Evolutionary conservation across 2,113 vertebrate species (phyloP).

Genomic region (Diglossa brunneiventris): DNA sequence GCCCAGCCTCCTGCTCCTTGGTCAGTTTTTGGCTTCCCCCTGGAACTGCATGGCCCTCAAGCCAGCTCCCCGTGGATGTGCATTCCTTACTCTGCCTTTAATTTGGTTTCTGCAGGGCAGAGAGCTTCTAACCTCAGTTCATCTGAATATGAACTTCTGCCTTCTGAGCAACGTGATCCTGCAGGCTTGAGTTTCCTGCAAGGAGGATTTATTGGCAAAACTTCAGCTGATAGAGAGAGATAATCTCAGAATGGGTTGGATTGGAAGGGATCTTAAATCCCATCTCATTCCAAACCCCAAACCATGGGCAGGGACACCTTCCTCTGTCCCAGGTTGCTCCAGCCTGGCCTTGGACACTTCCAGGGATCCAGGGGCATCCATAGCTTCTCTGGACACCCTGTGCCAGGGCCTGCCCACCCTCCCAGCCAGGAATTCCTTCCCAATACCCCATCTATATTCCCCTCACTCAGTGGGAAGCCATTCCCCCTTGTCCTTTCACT

Average conservation of each 20-base stretch:
- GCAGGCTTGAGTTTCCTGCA: not conserved
- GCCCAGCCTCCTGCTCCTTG: not conserved
- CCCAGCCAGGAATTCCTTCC: accelerated
- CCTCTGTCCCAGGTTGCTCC: accelerated
- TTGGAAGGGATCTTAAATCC: not conserved
- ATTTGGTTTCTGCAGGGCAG: not conserved
- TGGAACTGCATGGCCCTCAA: not conserved
- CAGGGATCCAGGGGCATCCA: not conserved
- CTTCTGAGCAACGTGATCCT: not conserved
- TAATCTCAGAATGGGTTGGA: not conserved
- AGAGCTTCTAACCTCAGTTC: not conserved
- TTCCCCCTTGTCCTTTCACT: not conserved
- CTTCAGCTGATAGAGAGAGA: not conserved
- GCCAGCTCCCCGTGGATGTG: not conserved
- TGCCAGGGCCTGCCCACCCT: not conserved
- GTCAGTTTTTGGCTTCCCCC: not conserved
- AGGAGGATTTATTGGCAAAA: not conserved
- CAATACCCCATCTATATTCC: not conserved
- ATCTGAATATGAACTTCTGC: not conserved
- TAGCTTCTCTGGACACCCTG: not conserved
- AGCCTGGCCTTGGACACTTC: accelerated
- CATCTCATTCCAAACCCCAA: not conserved
- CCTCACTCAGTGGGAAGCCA: not conserved
- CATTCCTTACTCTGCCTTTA: not conserved
- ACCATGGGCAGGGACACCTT: not conserved